Evolutionary conservation across 2,113 vertebrate species (phyloP), one percentile per base, ranked within the genome.

Genomic region (Oreochromis tanganicae): DNA sequence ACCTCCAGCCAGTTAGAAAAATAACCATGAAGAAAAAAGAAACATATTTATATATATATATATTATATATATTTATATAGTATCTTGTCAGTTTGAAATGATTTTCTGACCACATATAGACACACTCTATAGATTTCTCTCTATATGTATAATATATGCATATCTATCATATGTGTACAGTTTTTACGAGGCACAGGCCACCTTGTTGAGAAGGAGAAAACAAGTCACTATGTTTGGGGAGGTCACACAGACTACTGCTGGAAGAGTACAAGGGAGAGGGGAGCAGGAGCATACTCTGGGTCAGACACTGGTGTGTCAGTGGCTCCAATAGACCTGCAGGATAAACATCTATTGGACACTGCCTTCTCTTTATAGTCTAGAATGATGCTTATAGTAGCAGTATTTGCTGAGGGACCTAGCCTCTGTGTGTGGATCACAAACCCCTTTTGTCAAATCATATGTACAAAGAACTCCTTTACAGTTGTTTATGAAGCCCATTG

Each of bases 81-180:
- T 85, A 90, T 96, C 73, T 91, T 61, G 27, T 94, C 88, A 91
- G 89, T 92, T 94, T 94, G 90, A 92, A 93, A 94, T 86, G 14
- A 91, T 95, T 92, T 95, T 95, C 91, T 94, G 88, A 96, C 90
- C 94, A 96, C 91, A 57, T 93, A 94, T 91, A 95, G 91, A 96
- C 95, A 95, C 94, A 94, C 93, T 95, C 84, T 91, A 95, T 96
- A 96, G 85, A 94, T 93, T 93, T 95, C 87, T 96, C 90, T 96
- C 91, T 95, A 91, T 95, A 92, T 95, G 88, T 95, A 95, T 94
- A 94, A 92, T 96, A 94, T 95, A 94, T 96, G 92, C 92, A 92
- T 95, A 94, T 96, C 91, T 96, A 94, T 95, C 87, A 92, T 95
- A 88, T 95, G 94, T 95, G 89, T 95, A 96, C 94, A 92, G 80